phyloP scores from a whole-genome alignment of 2,113 vertebrate genomes.

The Lepisosteus oculatus region DNA sequence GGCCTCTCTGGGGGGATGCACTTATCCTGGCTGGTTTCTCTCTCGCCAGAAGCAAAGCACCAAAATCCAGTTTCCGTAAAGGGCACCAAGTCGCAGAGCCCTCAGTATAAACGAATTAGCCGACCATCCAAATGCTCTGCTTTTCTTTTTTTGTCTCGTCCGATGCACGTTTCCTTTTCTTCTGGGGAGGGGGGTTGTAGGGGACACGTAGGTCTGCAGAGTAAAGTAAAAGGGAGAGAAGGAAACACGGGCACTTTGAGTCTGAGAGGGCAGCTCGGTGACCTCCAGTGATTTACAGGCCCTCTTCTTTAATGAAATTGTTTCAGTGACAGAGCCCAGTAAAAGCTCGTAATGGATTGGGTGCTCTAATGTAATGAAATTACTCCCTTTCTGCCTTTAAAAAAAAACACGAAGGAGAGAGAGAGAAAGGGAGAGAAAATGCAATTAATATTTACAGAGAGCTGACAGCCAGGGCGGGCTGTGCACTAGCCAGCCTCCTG shows the following conservation, averaged over 20 bases:
- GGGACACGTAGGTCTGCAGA: slow-evolving; percentile 62
- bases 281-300: slow-evolving; percentile 97
- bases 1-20: too few species aligned
- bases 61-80: too few species aligned
- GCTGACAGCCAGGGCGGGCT: slow-evolving; percentile 86
- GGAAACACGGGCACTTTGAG: slow-evolving; percentile 68
- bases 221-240: slow-evolving; percentile 73
- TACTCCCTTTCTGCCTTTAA: slow-evolving; percentile 93
- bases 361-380: slow-evolving; percentile 99
- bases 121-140: slow-evolving; percentile 32
- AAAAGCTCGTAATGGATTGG: slow-evolving; percentile 99
- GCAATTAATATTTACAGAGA: slow-evolving; percentile 99
- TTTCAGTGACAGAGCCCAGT: slow-evolving; percentile 97
- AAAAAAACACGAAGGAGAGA: slow-evolving; percentile 61
- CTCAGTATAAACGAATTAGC: slow-evolving; percentile 28
- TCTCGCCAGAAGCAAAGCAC: too few species aligned
- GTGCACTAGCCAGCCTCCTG: slow-evolving; percentile 59
- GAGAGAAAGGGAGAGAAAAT: slow-evolving; percentile 58
- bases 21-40: too few species aligned
- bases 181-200: not conserved
- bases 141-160: slow-evolving; percentile 29
- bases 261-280: slow-evolving; percentile 77
- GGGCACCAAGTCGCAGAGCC: slow-evolving; percentile 26
- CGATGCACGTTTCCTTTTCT: slow-evolving; percentile 29
- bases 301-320: slow-evolving; percentile 99